Evolutionary conservation across 2,113 vertebrate genomes (phyloP).

Genomic region (Otis tarda): DNA sequence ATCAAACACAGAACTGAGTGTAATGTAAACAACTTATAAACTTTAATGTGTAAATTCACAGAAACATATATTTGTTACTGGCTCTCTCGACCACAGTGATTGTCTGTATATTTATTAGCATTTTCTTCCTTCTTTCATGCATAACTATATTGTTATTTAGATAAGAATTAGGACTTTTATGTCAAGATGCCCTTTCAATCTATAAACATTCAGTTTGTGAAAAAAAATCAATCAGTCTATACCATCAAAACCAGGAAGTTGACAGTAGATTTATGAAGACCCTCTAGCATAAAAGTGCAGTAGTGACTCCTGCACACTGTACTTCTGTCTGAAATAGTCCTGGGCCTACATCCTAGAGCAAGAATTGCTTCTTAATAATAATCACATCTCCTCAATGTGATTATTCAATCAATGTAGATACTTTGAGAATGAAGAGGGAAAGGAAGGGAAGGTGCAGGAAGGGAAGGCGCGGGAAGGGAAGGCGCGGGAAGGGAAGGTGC

Average conservation of each 20-base stretch:
- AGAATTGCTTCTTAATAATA: not conserved
- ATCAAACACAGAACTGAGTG: not conserved
- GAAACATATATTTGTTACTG: not conserved
- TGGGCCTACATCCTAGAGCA: not conserved
- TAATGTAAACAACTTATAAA: not conserved
- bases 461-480: too few species aligned
- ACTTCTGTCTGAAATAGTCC: not conserved
- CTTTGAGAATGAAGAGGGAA: not conserved
- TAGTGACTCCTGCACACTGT: not conserved
- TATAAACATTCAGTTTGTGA: not conserved
- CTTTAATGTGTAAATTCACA: not conserved
- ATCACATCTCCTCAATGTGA: not conserved
- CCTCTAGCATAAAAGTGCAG: not conserved
- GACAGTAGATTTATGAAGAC: not conserved
- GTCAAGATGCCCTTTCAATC: not conserved
- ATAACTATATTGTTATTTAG: not conserved
- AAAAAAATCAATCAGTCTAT: not conserved
- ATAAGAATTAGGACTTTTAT: not conserved
- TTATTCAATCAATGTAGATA: not conserved
- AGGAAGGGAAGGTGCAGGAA: too few species aligned
- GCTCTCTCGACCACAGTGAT: not conserved
- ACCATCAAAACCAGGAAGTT: not conserved
- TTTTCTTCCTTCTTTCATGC: not conserved
- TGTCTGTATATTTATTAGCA: not conserved
- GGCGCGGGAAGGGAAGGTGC: not conserved